Conservation (phyloP, 2,797 vertebrate genomes). For the Sebastes paucispinis region DNA sequence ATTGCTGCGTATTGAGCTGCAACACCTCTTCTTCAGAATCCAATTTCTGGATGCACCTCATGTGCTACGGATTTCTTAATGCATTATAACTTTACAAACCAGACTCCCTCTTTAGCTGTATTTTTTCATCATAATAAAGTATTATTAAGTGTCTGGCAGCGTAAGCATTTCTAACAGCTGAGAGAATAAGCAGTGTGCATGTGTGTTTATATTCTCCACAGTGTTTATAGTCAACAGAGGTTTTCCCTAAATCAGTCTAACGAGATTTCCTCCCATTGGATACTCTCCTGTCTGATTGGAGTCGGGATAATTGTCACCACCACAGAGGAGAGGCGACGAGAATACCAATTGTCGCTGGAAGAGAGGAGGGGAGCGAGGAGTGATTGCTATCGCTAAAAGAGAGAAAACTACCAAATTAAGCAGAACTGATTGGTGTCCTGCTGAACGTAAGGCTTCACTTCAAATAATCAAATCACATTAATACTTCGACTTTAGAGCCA, state of each 20-base stretch:
- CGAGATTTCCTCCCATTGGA: slow-evolving; percentile 54
- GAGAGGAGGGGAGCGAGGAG: slow-evolving; percentile 29
- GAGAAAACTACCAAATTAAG: slow-evolving; percentile 61
- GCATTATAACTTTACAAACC: not conserved
- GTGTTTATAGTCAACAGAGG: slow-evolving; percentile 74
- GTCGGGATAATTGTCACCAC: slow-evolving; percentile 64
- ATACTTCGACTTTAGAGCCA: slow-evolving; percentile 15
- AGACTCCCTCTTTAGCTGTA: not conserved
- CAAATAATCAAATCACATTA: slow-evolving; percentile 51
- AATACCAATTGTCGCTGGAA: slow-evolving; percentile 51
- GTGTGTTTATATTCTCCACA: slow-evolving; percentile 50
- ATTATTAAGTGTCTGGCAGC: slow-evolving; percentile 3
- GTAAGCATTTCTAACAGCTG: slow-evolving; percentile 33
- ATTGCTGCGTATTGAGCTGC: not conserved
- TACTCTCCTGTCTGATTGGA: slow-evolving; percentile 62
- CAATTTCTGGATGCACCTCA: not conserved
- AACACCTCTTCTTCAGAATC: not conserved
- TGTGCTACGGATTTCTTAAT: not conserved
- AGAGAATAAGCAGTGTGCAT: slow-evolving; percentile 34
- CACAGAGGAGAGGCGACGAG: slow-evolving; percentile 39
- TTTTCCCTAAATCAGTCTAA: slow-evolving; percentile 64
- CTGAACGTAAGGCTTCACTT: slow-evolving; percentile 58
- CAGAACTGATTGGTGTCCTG: slow-evolving; percentile 69
- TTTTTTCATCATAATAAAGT: not conserved
- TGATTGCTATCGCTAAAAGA: slow-evolving; percentile 64